These are phyloP conservation scores for Limulus polyphemus DNA, from an alignment of 2,888 invertebrate genomes.

Conservation along the genomic window DNA sequence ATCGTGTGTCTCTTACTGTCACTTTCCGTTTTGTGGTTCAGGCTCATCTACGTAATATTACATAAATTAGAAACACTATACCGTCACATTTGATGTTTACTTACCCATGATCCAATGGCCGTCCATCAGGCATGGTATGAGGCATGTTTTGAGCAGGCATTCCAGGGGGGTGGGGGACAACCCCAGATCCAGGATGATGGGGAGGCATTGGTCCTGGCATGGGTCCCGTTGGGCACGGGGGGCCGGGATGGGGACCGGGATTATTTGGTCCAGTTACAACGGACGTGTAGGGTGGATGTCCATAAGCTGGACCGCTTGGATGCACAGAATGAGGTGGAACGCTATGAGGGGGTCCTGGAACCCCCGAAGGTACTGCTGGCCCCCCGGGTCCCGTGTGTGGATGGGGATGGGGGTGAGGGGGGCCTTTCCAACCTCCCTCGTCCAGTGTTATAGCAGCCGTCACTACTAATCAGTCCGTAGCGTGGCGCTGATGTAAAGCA, in stretches of 20 bases:
- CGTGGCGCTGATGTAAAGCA: too few relatives aligned
- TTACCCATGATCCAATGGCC: slow-evolving; percentile 21
- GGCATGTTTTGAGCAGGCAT: slow-evolving; percentile 11
- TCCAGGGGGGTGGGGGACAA: slow-evolving; percentile 9
- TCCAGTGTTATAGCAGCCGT: background rate
- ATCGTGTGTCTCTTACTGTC: too few relatives aligned
- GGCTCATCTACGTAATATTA: too few relatives aligned
- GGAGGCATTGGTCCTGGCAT: slow-evolving; percentile 16
- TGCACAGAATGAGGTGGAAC: slow-evolving; percentile 11
- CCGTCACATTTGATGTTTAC: background rate
- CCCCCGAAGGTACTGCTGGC: slow-evolving; percentile 8
- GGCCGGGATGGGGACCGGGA: slow-evolving; percentile 12
- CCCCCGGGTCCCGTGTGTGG: slow-evolving; percentile 13
- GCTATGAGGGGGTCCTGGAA: slow-evolving; percentile 33
- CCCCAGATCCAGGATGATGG: slow-evolving; percentile 9
- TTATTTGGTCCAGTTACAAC: background rate
- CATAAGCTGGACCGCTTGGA: slow-evolving; percentile 9
- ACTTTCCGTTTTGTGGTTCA: too few relatives aligned
- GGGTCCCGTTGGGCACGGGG: slow-evolving; percentile 7
- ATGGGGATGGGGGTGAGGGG: background rate
- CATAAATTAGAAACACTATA: too few relatives aligned
- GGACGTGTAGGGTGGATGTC: background rate
- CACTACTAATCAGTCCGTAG: too few relatives aligned
- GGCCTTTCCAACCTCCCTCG: slow-evolving; percentile 2
- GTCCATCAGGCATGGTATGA: slow-evolving; percentile 21